A percentile compares a stretch with the other conserved stretches of the same genome.
phyloP scores from a whole-genome alignment of 2,113 vertebrate genomes.

The Megaceryle torquata region DNA sequence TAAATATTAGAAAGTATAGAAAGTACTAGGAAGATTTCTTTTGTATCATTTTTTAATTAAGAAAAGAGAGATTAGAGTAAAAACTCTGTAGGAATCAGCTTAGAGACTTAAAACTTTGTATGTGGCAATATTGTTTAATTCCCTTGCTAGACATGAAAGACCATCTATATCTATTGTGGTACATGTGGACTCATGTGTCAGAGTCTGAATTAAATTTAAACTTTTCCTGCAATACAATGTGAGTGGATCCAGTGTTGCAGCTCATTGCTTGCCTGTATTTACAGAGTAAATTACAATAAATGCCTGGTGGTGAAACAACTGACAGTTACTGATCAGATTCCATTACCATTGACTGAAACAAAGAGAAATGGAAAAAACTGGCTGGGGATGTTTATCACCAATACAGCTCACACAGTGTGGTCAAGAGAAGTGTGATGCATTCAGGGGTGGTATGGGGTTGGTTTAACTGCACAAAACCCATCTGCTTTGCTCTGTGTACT shows the following conservation, averaged over 20 bases:
- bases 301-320: not conserved
- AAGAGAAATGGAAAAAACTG: not conserved
- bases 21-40: not conserved
- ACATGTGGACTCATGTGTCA: not conserved
- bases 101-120: not conserved
- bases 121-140: not conserved
- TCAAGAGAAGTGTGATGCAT: not conserved
- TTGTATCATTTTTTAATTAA: not conserved
- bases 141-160: not conserved
- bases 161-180: not conserved
- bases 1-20: not conserved
- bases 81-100: not conserved
- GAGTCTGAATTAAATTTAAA: not conserved
- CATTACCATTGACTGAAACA: not conserved
- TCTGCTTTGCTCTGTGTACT: not conserved
- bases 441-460: not conserved
- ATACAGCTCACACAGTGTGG: fast-evolving
- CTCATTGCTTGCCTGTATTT: not conserved
- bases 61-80: not conserved
- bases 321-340: not conserved
- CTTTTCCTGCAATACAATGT: not conserved
- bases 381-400: not conserved
- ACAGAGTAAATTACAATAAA: slow-evolving; percentile 22
- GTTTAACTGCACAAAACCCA: not conserved
- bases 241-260: not conserved